A percentile compares a stretch with the other conserved stretches of the same genome.
These are phyloP conservation scores for Nysson spinosus DNA, from an alignment of 2,888 invertebrate genomes.

Conservation along the genomic window DNA sequence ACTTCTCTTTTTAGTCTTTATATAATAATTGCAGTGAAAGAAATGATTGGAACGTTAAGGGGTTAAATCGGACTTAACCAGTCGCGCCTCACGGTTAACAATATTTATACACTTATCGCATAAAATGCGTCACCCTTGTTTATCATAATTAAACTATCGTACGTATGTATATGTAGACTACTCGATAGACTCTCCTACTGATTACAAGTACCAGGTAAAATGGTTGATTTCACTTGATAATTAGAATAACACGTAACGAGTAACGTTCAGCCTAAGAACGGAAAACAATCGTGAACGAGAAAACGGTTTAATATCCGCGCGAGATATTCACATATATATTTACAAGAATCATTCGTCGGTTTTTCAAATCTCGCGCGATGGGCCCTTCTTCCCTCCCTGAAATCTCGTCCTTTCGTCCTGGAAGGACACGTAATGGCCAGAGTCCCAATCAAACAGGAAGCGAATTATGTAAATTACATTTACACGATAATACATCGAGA, in stretches of 20 bases:
- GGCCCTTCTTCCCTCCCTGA: background rate
- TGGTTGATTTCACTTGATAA: slow-evolving; percentile 27
- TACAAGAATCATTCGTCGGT: background rate
- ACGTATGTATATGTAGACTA: slow-evolving; percentile 45
- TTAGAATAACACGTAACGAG: slow-evolving; percentile 43
- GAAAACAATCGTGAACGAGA: slow-evolving; percentile 42
- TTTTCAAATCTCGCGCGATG: background rate
- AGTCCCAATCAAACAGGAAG: slow-evolving; percentile 32
- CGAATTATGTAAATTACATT: slow-evolving; percentile 5
- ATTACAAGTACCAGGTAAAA: slow-evolving; percentile 37
- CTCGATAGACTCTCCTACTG: slow-evolving; percentile 48
- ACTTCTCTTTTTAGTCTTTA: no score
- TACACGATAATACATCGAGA: slow-evolving; percentile 32
- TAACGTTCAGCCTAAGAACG: slow-evolving; percentile 49
- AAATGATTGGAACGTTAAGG: no score
- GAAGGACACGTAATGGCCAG: slow-evolving; percentile 1
- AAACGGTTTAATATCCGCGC: slow-evolving; percentile 21
- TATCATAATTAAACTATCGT: slow-evolving; percentile 53
- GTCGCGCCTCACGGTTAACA: slow-evolving; percentile 36
- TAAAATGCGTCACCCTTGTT: slow-evolving; percentile 34
- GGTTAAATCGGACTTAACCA: background rate
- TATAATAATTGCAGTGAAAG: no score
- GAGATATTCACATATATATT: background rate
- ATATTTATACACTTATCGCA: slow-evolving; percentile 56
- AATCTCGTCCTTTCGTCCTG: background rate